Evolutionary conservation across 2,797 vertebrate species (phyloP).

Genomic region (Spheniscus humboldti): DNA sequence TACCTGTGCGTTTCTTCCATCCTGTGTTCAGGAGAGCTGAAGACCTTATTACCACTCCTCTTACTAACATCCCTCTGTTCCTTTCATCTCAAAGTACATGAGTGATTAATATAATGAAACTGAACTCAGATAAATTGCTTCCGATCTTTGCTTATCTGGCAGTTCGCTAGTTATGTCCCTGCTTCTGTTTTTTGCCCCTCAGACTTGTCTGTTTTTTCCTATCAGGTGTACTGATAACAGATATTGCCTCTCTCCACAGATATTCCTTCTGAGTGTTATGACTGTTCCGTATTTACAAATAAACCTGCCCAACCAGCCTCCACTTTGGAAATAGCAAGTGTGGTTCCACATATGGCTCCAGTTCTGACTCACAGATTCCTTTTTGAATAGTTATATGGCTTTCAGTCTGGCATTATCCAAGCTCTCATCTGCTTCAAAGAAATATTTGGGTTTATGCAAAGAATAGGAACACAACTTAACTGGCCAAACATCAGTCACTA

Average conservation of each 20-base stretch:
- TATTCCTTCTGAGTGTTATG: neutral
- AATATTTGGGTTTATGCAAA: neutral
- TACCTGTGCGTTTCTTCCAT: conserved; percentile 26
- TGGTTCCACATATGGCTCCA: neutral
- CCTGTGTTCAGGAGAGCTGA: neutral
- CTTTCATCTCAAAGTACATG: conserved; percentile 29
- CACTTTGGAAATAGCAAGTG: neutral
- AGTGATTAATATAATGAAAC: conserved; percentile 44
- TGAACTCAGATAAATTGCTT: conserved; percentile 21
- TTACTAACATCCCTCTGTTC: neutral
- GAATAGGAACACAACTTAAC: neutral
- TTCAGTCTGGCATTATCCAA: neutral
- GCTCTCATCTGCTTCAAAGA: neutral
- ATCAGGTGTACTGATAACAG: neutral
- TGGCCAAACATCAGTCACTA: neutral
- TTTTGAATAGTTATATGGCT: neutral
- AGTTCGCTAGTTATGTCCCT: neutral
- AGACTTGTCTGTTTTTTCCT: neutral
- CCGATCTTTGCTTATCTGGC: neutral
- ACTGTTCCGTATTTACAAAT: neutral
- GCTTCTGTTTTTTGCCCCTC: neutral
- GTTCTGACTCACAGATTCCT: neutral
- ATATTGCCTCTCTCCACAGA: neutral
- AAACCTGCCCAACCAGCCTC: neutral
- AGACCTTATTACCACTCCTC: conserved; percentile 24